phyloP scores from a whole-genome alignment of 2,797 vertebrate species.

The Hippopotamyrus pictus region DNA sequence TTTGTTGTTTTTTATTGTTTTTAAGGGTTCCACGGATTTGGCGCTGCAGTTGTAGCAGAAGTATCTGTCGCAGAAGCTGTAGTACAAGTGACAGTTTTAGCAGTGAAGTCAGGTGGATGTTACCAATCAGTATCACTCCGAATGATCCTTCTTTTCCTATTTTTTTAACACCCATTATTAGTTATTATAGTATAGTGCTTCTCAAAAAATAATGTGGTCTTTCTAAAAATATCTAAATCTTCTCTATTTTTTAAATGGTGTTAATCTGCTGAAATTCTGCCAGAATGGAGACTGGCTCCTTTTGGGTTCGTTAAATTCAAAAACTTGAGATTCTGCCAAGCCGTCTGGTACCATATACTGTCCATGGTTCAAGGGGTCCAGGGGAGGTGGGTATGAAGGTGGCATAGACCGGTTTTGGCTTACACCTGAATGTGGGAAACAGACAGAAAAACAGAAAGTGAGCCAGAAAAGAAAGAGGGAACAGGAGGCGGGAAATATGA shows the following conservation, averaged over 20 bases:
- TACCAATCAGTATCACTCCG: slow-evolving; percentile 50
- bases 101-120: slow-evolving; percentile 54
- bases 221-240: slow-evolving; percentile 84
- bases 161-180: slow-evolving; percentile 56
- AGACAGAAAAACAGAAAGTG: slow-evolving; percentile 37
- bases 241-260: slow-evolving; percentile 99
- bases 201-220: slow-evolving; percentile 79
- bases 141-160: slow-evolving; percentile 48
- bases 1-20: slow-evolving; percentile 15
- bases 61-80: slow-evolving; percentile 21
- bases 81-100: slow-evolving; percentile 16
- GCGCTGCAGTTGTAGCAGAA: slow-evolving; percentile 8
- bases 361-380: slow-evolving; percentile 91
- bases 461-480: slow-evolving; percentile 18
- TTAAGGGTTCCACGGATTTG: slow-evolving; percentile 19
- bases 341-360: slow-evolving; percentile 94
- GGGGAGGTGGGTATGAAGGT: slow-evolving; percentile 93
- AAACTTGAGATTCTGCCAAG: slow-evolving; percentile 92
- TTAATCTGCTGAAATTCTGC: slow-evolving; percentile 99
- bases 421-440: slow-evolving; percentile 69
- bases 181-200: slow-evolving; percentile 81
- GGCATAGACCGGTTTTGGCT: slow-evolving; percentile 87
- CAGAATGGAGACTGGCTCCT: slow-evolving; percentile 98
- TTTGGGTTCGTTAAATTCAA: slow-evolving; percentile 97
- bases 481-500: slow-evolving; percentile 13